phyloP scores from a whole-genome alignment of 1,140 invertebrate species.

The Ostrea denselamellosa region DNA sequence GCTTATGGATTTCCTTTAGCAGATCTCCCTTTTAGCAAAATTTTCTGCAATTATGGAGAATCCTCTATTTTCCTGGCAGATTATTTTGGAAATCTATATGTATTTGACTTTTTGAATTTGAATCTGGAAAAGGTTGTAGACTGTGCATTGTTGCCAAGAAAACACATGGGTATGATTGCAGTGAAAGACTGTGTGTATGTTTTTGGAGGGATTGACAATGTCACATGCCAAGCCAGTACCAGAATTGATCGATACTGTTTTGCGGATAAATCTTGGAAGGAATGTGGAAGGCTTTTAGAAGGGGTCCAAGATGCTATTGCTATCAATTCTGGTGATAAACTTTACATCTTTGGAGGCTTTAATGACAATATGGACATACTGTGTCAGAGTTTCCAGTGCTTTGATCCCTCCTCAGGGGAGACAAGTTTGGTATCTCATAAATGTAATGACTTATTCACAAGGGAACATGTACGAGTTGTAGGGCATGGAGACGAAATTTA shows the following conservation, averaged over 20 bases:
- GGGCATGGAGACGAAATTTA: conserved; percentile 1
- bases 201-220: conserved; percentile 69
- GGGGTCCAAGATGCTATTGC: conserved; percentile 9
- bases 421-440: neutral
- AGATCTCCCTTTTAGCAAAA: conserved; percentile 66
- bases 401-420: conserved; percentile 20
- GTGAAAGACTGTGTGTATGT: conserved; percentile 67
- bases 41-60: conserved; percentile 70
- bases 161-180: conserved; percentile 68
- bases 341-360: conserved; percentile 5
- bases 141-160: conserved; percentile 65
- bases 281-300: neutral
- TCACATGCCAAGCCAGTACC: conserved; percentile 1
- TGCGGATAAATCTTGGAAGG: conserved; percentile 12
- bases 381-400: neutral
- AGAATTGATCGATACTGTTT: conserved; percentile 13
- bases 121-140: conserved; percentile 64
- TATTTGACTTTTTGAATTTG: conserved; percentile 66
- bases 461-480: conserved; percentile 1
- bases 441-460: conserved; percentile 19
- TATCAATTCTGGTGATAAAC: conserved; percentile 10
- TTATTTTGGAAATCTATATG: conserved; percentile 62
- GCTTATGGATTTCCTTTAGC: conserved; percentile 70
- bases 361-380: conserved; percentile 28
- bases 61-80: conserved; percentile 48